Base-by-base conservation (phyloP, 2,797 vertebrate genomes). In the Agapornis canus region DNA sequence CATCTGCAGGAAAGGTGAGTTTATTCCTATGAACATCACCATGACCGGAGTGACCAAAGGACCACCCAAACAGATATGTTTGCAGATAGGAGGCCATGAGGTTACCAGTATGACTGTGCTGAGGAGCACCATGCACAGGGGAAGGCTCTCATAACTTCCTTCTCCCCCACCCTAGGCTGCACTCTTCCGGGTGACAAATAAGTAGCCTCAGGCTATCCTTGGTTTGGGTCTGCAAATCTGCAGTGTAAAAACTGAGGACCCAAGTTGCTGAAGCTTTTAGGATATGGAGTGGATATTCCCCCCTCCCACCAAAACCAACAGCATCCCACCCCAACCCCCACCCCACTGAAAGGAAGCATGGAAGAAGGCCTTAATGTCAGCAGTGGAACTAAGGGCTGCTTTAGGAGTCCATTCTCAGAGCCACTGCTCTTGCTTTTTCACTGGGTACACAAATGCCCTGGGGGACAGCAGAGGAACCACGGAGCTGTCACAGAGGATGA, bases 401-500 rank as follows among this genome's bases (percentile, higher is more conserved):
- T 59, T 19, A 75, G 84, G 79, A 79, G 39, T 3, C 4, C 43
- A 11, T 17, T 82, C 59, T 35, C n/a, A 83, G 66, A 92, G 72
- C 35, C 63, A 40, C 13, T 52, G 81, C 52, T 90, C 82, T 73
- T 71, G 52, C 59, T 66, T 82, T 72, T 75, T 89, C 82, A 72
- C n/a, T 60, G 43, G 65, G 76, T 47, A 89, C 73, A 88, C 59
- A 86, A 64, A 76, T 4, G 52, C 66, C 66, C 75, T 37, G 48
- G 65, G 60, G 63, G 37, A 81, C 57, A 95, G 90, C 84, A 83
- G 39, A 92, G 92, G 75, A 86, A 75, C 59, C 92, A 63, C 71
- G 65, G 69, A 76, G 73, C 85, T 73, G 51, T 78, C 56, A 93
- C 65, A 90, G 73, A 48, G 56, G 87, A 64, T 91, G 89, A 89